Evolutionary conservation across 2,888 invertebrate genomes (phyloP).

Genomic region (Melanotus villosus): DNA sequence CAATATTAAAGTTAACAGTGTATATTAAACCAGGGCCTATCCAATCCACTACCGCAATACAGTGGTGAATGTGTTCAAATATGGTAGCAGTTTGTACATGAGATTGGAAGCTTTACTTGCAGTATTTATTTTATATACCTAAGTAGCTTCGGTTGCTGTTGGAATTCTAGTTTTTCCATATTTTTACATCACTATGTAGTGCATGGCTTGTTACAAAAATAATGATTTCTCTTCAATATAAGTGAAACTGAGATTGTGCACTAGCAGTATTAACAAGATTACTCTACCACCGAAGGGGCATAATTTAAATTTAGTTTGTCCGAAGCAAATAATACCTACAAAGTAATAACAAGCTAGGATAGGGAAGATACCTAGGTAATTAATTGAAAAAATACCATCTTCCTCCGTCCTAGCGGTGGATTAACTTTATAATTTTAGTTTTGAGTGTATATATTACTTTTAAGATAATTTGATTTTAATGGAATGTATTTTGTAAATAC

Average conservation of each 20-base stretch:
- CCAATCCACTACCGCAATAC: conserved; percentile 59
- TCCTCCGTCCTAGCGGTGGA: background rate
- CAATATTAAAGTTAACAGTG: conserved; percentile 40
- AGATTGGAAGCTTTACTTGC: conserved; percentile 45
- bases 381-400: background rate
- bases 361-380: background rate
- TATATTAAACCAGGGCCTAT: conserved; percentile 57
- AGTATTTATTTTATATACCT: conserved; percentile 38
- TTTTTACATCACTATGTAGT: background rate
- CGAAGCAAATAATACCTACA: background rate
- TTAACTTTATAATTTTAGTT: conserved; percentile 11
- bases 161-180: background rate
- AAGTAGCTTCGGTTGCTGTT: background rate
- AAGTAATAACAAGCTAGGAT: background rate
- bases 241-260: conserved; percentile 8
- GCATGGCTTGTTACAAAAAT: conserved; percentile 11
- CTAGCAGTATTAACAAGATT: conserved; percentile 32
- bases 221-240: background rate
- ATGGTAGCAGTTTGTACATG: conserved; percentile 57
- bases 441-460: conserved; percentile 21
- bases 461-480: background rate
- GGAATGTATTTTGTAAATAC: conserved; percentile 33
- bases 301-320: background rate
- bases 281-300: background rate
- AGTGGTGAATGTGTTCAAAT: conserved; percentile 62